Percentiles rank a stretch among this genome's conserved stretches.
phyloP scores from a whole-genome alignment of 2,888 invertebrate species.

The Hypomecis punctinalis region DNA sequence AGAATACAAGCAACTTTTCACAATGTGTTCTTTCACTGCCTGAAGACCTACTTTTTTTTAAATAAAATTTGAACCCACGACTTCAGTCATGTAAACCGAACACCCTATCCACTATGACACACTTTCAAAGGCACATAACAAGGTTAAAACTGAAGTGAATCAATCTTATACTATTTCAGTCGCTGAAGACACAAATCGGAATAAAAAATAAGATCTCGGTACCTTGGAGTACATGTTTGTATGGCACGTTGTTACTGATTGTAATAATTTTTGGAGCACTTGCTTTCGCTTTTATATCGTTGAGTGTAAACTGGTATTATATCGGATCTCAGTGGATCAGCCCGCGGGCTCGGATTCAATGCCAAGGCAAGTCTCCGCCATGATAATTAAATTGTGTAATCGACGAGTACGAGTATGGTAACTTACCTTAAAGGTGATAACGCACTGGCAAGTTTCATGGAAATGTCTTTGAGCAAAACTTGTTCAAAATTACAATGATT shows the following conservation, averaged over 20 bases:
- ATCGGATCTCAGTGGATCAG: conserved; percentile 33
- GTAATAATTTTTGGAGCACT: conserved; percentile 72
- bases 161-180: too few species aligned
- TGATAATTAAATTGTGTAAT: conserved; percentile 57
- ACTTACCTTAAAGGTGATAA: conserved; percentile 29
- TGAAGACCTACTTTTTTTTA: too few species aligned
- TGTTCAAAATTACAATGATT: neutral
- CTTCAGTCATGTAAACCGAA: too few species aligned
- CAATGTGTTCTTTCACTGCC: too few species aligned
- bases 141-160: too few species aligned
- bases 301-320: conserved; percentile 67
- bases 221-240: conserved; percentile 81
- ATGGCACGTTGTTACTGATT: conserved; percentile 66
- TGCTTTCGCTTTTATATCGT: conserved; percentile 77
- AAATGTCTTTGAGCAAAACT: neutral
- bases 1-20: too few species aligned
- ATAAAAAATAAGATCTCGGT: conserved; percentile 46
- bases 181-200: conserved; percentile 4
- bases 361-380: conserved; percentile 67
- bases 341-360: conserved; percentile 61
- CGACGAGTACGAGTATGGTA: conserved; percentile 33
- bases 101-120: neutral
- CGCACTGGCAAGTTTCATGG: conserved; percentile 3
- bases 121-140: neutral
- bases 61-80: too few species aligned